Percentiles rank a stretch among this genome's conserved stretches.
Evolutionary conservation across 2,113 vertebrate species (phyloP).

Genomic region (Rhegmatorhina hoffmannsi): DNA sequence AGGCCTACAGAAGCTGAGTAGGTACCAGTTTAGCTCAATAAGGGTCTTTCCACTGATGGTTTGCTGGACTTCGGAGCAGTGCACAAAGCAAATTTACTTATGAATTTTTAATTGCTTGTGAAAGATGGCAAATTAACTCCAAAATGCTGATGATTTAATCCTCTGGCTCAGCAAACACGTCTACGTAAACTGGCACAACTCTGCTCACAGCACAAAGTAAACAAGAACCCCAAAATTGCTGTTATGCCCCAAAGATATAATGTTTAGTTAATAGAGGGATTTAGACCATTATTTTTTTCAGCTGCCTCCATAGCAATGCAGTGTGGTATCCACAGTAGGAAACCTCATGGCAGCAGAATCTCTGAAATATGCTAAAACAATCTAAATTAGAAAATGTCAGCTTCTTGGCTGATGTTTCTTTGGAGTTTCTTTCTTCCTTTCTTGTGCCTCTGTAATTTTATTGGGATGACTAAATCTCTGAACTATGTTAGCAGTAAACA

Average conservation of each 20-base stretch:
- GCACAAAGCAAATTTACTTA: background rate
- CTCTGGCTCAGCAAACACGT: background rate
- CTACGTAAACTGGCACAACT: background rate
- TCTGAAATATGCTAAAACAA: slow-evolving; percentile 39
- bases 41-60: background rate
- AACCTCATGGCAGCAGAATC: slow-evolving; percentile 41
- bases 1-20: background rate
- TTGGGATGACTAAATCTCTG: slow-evolving; percentile 82
- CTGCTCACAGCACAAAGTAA: background rate
- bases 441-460: slow-evolving; percentile 80
- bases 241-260: background rate
- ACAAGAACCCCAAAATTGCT: background rate
- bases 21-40: background rate
- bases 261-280: background rate
- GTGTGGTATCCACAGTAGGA: slow-evolving; percentile 9
- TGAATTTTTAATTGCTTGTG: background rate
- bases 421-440: slow-evolving; percentile 65
- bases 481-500: slow-evolving; percentile 85
- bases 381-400: slow-evolving; percentile 44
- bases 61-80: background rate
- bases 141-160: background rate
- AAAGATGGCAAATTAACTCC: background rate
- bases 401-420: slow-evolving; percentile 32
- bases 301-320: slow-evolving; percentile 39
- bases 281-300: background rate